Evolutionary conservation across 2,113 vertebrate genomes (phyloP).

Genomic region (Daphoenositta chrysoptera): DNA sequence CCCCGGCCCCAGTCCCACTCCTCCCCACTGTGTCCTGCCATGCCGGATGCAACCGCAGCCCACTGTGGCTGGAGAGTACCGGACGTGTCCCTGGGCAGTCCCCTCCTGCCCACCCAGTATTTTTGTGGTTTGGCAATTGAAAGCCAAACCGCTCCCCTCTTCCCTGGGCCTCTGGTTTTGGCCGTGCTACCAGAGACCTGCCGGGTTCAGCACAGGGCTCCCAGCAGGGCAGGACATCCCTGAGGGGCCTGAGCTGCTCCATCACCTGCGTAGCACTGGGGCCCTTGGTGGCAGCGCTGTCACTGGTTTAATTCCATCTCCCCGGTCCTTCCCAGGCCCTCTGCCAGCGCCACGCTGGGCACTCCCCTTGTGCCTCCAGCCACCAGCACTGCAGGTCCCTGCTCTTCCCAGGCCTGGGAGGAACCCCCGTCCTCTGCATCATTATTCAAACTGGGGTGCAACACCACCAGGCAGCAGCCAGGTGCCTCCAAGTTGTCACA

Average conservation of each 20-base stretch:
- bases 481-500: neutral
- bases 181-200: neutral
- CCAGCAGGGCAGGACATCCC: neutral
- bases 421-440: neutral
- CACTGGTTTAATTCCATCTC: neutral
- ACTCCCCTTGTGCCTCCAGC: neutral
- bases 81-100: neutral
- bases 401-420: neutral
- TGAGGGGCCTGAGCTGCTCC: neutral
- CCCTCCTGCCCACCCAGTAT: neutral
- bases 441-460: neutral
- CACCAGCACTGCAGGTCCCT: neutral
- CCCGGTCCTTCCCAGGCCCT: neutral
- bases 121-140: neutral
- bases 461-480: neutral
- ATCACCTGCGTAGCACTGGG: rapidly evolving
- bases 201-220: rapidly evolving
- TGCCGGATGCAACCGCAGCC: neutral
- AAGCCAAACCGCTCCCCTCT: neutral
- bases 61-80: neutral
- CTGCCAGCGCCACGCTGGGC: neutral
- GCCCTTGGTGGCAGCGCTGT: neutral
- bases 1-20: rapidly evolving
- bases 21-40: rapidly evolving
- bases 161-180: neutral